Percentiles rank a stretch among this genome's conserved stretches.
These are phyloP conservation scores for Periophthalmodon schlosseri DNA, from an alignment of 2,113 vertebrate genomes.

Conservation along the genomic window DNA sequence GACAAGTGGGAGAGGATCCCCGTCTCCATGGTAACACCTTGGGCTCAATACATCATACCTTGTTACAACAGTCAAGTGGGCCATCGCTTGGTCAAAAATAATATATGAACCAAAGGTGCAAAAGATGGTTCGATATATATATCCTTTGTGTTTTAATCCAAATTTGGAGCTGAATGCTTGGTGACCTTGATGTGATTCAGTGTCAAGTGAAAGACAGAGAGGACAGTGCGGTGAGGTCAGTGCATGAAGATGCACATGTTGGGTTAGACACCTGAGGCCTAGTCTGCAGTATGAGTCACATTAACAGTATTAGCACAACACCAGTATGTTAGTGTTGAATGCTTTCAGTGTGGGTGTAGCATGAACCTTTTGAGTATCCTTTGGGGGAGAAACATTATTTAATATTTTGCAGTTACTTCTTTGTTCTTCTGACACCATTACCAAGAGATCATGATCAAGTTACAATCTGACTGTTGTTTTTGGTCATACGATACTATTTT, in stretches of 20 bases:
- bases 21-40: constrained; percentile 87
- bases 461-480: too few species aligned
- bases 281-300: constrained; percentile 59
- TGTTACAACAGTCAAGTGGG: constrained; percentile 83
- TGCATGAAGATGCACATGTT: too few species aligned
- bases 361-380: constrained; percentile 14
- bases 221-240: constrained; percentile 10
- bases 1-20: constrained; percentile 86
- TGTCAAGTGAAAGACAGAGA: constrained; percentile 42
- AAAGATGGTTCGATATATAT: constrained; percentile 68
- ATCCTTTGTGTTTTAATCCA: constrained; percentile 68
- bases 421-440: constrained; percentile 14
- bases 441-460: too few species aligned
- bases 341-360: constrained; percentile 33
- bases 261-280: constrained; percentile 40
- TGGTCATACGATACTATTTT: neutral
- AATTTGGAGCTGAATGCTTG: constrained; percentile 64
- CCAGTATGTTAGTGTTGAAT: constrained; percentile 31
- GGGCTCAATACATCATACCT: constrained; percentile 87
- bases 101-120: constrained; percentile 73
- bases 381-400: constrained; percentile 5
- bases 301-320: constrained; percentile 20
- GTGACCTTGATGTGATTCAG: constrained; percentile 73
- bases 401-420: too few species aligned
- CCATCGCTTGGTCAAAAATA: constrained; percentile 80